A percentile compares a stretch with the other conserved stretches of the same genome.
These are phyloP conservation scores for Physella acuta DNA, from an alignment of 1,140 invertebrate genomes.

Conservation along the genomic window DNA sequence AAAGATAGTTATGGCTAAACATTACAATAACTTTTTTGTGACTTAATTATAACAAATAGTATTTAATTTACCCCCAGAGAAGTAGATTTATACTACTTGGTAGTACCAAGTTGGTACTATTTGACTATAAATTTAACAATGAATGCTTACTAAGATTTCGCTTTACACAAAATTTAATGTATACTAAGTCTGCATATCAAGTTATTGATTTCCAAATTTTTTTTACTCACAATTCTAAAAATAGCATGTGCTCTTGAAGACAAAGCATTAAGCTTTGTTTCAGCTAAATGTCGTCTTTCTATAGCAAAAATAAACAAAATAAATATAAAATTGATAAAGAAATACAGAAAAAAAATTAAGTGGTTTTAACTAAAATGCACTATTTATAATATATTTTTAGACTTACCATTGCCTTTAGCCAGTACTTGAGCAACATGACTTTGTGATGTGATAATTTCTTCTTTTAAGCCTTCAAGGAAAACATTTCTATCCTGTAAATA, in stretches of 20 bases:
- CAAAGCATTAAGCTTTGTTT: constrained; percentile 68
- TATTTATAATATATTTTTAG: too few relatives aligned
- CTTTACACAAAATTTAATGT: too few relatives aligned
- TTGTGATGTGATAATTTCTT: background rate
- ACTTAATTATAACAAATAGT: background rate
- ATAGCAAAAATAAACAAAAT: constrained; percentile 23
- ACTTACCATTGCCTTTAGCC: constrained; percentile 14
- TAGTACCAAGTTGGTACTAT: too few relatives aligned
- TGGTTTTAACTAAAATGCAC: background rate
- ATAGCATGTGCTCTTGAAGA: constrained; percentile 67
- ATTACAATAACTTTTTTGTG: background rate
- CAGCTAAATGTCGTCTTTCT: constrained; percentile 64
- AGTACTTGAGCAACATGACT: background rate
- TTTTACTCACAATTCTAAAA: constrained; percentile 60
- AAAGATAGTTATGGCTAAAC: constrained; percentile 4
- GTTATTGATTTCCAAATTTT: too few relatives aligned
- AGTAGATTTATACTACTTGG: too few relatives aligned
- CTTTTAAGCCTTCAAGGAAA: constrained; percentile 9
- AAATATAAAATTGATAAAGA: background rate
- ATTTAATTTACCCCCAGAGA: background rate
- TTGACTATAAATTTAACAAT: too few relatives aligned
- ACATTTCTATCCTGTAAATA: constrained; percentile 10
- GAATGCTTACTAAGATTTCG: too few relatives aligned
- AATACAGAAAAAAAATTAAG: background rate
- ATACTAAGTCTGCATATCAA: too few relatives aligned